Percentiles rank a stretch among this genome's conserved stretches.
Conservation (phyloP, 2,888 invertebrate species). For the Phymatocera aterrima region DNA sequence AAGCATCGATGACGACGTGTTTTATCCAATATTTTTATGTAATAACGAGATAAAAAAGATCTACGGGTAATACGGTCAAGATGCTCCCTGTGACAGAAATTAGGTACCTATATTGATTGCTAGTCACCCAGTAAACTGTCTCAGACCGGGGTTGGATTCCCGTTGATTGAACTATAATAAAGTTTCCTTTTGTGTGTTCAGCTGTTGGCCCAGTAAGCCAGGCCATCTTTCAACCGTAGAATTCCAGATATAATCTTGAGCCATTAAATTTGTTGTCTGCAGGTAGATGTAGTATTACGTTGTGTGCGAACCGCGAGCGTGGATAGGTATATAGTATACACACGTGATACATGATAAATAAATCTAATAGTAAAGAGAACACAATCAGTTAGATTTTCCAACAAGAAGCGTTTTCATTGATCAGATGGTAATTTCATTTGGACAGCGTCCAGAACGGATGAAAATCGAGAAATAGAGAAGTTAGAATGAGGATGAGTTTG, state of each 20-base stretch:
- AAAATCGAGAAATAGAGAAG: constrained; percentile 24
- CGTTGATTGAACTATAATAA: constrained; percentile 9
- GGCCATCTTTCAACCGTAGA: background rate
- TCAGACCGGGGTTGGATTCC: background rate
- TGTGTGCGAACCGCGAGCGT: background rate
- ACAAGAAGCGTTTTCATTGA: constrained; percentile 16
- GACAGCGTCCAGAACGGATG: constrained; percentile 48
- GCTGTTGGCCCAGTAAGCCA: background rate
- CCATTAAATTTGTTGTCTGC: no score
- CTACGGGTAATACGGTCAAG: background rate
- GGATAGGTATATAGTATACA: no score
- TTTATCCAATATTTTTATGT: no score
- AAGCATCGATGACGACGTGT: no score
- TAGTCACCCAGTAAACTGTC: background rate
- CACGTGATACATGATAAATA: no score
- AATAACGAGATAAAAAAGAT: no score
- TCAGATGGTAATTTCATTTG: constrained; percentile 52
- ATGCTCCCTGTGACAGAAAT: background rate
- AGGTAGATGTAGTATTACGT: no score
- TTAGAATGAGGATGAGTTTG: background rate
- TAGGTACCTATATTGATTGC: background rate
- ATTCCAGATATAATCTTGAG: background rate
- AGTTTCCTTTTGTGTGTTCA: background rate
- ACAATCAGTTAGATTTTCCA: background rate
- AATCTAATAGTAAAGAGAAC: background rate